phyloP scores from a whole-genome alignment of 2,888 invertebrate genomes.

The Chloromyia formosa region DNA sequence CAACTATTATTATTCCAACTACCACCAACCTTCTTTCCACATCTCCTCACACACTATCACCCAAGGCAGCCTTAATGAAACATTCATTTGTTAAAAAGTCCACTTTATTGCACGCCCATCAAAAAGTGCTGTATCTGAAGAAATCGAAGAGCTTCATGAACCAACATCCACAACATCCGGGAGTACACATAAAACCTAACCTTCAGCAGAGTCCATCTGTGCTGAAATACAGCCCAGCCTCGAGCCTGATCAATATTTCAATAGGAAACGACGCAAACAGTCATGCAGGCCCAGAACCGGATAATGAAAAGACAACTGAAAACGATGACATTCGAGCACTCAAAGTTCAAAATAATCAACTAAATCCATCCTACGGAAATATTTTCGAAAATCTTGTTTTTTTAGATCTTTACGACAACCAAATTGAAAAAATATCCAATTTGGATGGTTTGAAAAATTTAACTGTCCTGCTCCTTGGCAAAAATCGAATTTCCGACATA shows the following conservation, averaged over 20 bases:
- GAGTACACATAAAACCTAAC: constrained; percentile 55
- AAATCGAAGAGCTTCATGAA: constrained; percentile 62
- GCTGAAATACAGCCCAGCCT: neutral
- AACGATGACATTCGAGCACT: constrained; percentile 51
- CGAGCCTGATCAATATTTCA: constrained; percentile 35
- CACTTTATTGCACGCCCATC: constrained; percentile 48
- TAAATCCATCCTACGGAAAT: constrained; percentile 57
- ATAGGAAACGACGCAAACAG: constrained; percentile 30
- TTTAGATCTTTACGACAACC: constrained; percentile 93
- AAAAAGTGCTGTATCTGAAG: constrained; percentile 54
- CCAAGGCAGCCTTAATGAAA: neutral
- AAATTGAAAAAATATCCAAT: constrained; percentile 85
- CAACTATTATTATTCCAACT: neutral
- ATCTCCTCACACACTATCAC: neutral
- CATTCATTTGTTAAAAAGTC: constrained; percentile 49
- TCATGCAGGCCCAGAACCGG: neutral
- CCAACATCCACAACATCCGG: constrained; percentile 57
- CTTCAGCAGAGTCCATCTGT: constrained; percentile 50
- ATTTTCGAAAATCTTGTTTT: constrained; percentile 78
- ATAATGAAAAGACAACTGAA: constrained; percentile 1
- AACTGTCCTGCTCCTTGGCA: constrained; percentile 87
- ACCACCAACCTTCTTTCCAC: neutral
- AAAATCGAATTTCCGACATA: constrained; percentile 74
- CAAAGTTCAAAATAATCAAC: constrained; percentile 60
- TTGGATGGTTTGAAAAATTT: constrained; percentile 81